A percentile compares a stretch with the other conserved stretches of the same genome.
phyloP scores from a whole-genome alignment of 2,797 vertebrate species.

The Spea hammondii region DNA sequence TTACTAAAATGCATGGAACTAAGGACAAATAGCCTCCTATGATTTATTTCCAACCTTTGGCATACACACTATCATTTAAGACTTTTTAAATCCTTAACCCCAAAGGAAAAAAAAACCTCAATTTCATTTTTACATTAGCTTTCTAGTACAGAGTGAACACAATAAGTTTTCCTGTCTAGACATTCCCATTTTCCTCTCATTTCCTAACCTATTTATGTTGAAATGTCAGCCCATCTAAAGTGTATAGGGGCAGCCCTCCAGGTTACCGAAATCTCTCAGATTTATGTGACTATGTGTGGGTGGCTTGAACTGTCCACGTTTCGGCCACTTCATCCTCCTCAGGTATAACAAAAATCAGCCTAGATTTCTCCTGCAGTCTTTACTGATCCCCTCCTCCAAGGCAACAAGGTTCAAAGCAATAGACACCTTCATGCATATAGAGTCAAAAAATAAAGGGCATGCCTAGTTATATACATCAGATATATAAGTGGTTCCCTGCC shows the following conservation, averaged over 20 bases:
- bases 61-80: neutral
- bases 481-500: neutral
- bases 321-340: neutral
- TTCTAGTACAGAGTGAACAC: conserved; percentile 57
- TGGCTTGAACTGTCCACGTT: neutral
- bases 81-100: neutral
- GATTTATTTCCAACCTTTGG: neutral
- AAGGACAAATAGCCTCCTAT: too few relatives aligned
- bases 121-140: conserved; percentile 37
- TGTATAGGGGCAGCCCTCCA: conserved; percentile 20
- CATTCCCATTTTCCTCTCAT: conserved; percentile 56
- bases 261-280: neutral
- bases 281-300: neutral
- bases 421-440: neutral
- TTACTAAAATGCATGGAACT: too few relatives aligned
- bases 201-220: conserved; percentile 51
- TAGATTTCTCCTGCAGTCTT: neutral
- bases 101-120: neutral
- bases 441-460: neutral
- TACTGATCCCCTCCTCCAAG: neutral
- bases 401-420: neutral
- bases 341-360: neutral
- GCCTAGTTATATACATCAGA: neutral
- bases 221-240: conserved; percentile 51
- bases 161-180: conserved; percentile 61